phyloP scores from a whole-genome alignment of 1,140 invertebrate species.

The Luehdorfia chinensis region DNA sequence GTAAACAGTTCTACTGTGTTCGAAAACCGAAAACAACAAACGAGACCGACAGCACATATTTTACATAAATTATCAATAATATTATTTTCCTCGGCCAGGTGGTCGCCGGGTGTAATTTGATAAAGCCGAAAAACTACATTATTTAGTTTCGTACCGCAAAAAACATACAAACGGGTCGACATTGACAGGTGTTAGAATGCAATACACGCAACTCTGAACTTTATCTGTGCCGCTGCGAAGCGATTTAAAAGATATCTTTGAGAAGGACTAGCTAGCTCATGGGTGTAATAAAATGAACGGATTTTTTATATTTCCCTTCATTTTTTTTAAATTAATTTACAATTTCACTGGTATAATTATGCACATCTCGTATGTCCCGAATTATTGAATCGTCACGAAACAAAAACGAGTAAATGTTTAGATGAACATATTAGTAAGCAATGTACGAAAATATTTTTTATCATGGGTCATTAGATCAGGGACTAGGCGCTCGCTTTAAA shows the following conservation, averaged over 20 bases:
- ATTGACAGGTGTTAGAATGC: conserved; percentile 29
- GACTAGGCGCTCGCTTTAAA: too few species aligned
- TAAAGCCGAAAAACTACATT: conserved; percentile 47
- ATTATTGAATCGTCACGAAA: background rate
- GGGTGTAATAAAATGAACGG: background rate
- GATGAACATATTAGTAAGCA: too few species aligned
- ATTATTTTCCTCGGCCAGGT: conserved; percentile 26
- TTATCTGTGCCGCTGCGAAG: conserved; percentile 4
- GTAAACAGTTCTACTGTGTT: too few species aligned
- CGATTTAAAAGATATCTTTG: conserved; percentile 1
- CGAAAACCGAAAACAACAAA: conserved; percentile 5
- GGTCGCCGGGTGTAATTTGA: conserved; percentile 45
- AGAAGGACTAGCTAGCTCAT: background rate
- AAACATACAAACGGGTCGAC: conserved; percentile 25
- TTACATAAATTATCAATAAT: conserved; percentile 38
- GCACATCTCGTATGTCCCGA: background rate
- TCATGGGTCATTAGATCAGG: background rate
- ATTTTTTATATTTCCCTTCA: background rate
- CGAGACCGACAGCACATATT: conserved; percentile 20
- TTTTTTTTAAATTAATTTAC: background rate
- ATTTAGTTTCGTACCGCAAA: conserved; percentile 36
- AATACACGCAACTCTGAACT: conserved; percentile 3
- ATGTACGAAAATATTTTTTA: too few species aligned
- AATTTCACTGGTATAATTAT: too few species aligned
- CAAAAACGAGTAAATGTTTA: background rate